phyloP scores from a whole-genome alignment of 2,888 invertebrate genomes.

The Heliconius sara region DNA sequence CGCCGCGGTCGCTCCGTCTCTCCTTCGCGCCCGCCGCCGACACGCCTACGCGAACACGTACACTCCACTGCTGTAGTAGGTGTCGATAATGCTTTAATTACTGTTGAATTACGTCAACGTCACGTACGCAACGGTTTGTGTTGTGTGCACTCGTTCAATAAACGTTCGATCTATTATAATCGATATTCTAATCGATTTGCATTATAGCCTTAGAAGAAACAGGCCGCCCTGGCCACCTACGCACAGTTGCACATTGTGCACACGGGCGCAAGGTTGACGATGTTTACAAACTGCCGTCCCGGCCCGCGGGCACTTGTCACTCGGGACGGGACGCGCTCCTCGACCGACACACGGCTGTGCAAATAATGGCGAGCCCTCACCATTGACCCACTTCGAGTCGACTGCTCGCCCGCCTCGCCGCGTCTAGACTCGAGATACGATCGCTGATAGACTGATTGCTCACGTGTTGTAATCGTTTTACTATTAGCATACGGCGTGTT shows the following conservation, averaged over 20 bases:
- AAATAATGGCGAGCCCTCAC: conserved; percentile 81
- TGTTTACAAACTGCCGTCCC: conserved; percentile 82
- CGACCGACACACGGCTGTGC: conserved; percentile 78
- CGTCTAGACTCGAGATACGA: conserved; percentile 75
- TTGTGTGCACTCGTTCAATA: conserved; percentile 22
- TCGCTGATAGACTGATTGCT: conserved; percentile 68
- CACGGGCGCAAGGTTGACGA: conserved; percentile 76
- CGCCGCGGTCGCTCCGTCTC: conserved; percentile 44
- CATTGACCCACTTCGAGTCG: conserved; percentile 71
- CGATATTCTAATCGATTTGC: conserved; percentile 34
- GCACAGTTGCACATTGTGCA: conserved; percentile 37
- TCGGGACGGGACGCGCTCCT: conserved; percentile 56
- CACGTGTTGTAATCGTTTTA: conserved; percentile 58
- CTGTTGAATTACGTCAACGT: conserved; percentile 50
- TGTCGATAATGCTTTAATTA: conserved; percentile 49
- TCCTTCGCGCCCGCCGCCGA: conserved; percentile 42
- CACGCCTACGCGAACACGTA: conserved; percentile 29
- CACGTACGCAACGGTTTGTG: conserved; percentile 37
- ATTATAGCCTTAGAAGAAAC: neutral
- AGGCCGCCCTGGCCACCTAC: neutral
- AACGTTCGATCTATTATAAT: conserved; percentile 24
- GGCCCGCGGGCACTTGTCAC: conserved; percentile 75
- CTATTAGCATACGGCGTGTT: conserved; percentile 50
- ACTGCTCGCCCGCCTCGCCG: conserved; percentile 67
- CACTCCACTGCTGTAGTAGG: neutral